Base-by-base conservation (phyloP, 2,888 invertebrate species). In the Drosophila diplacantha region DNA sequence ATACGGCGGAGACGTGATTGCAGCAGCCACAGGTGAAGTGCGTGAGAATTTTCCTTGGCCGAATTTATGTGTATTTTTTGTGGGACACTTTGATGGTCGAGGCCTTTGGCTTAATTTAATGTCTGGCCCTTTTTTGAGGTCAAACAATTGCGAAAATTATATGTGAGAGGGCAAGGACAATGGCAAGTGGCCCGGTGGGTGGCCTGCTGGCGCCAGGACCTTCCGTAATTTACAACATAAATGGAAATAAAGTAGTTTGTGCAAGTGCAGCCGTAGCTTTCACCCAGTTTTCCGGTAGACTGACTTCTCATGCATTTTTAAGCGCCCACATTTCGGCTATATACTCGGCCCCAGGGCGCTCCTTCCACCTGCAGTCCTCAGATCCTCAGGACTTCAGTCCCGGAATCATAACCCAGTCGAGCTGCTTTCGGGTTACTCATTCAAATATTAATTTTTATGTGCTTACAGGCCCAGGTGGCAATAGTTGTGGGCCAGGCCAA, bases 381-480 rank as follows among this genome's bases (percentile, higher is more conserved):
- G 37, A 22, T 9, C 35, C 31, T 18, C n/a, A 44, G 38, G 20
- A 20, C 34, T 51, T 41, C 20, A 18, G 31, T 31, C 29, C 32
- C 18, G 60, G 52, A 59, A 56, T 69, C 50, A 59, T 69, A 60
- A 47, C 56, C 64, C 64, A 49, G 60, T 35, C 18, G 44, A 24
- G 44, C 50, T 57, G 44, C 47, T 68, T 71, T 75, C 60, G 51
- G 72, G 66, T 66, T 72, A 73, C 74, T 76, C 76, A 67, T 38
- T 83, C 63, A 79, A 79, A 83, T 79, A 79, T 79, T 79, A 83
- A 79, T 79, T 81, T 79, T 81, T 74, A 81, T 79, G 69, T 67
- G 75, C 73, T 81, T 73, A 69, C 65, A 46, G 62, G 65, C 39
- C 64, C 69, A 72, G 69, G 69, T 70, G 68, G 77, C 52, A 57